Evolutionary conservation across 2,797 vertebrate species (phyloP), one percentile per base, ranked within the genome.

Genomic region (Platalea minor): DNA sequence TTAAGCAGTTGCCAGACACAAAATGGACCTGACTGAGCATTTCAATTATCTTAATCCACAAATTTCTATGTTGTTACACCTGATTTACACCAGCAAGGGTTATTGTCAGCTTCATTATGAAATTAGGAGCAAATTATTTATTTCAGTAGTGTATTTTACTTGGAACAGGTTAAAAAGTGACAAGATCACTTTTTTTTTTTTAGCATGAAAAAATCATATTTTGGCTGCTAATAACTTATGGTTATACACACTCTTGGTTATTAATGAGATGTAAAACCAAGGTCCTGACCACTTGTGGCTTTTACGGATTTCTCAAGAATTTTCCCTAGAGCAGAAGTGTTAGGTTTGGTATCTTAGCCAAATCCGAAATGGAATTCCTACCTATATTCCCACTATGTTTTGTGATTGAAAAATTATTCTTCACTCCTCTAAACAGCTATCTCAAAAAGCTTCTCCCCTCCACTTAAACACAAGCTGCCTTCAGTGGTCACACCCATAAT

Each of bases 231-330:
- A 73, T 10, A 65, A 51, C 64, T 61, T 41, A 11, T 0, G 48
- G 41, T 43, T 95, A n/a, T 54, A 57, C 80, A 64, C 68, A 56
- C 63, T 46, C 64, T 33, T 74, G 85, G 15, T 86, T 92, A 53
- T 70, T 94, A 95, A 94, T 33, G 64, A 77, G 85, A 92, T 83
- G 89, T 28, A 80, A 95, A 96, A 53, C 92, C 88, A 60, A 94
- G 73, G 73, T 83, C 90, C 83, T 80, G 89, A 93, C 86, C 89
- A 67, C 73, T 77, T 61, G 94, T 77, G 89, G 86, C 35, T 93
- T 91, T 67, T 19, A 77, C 28, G n/a, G 73, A 37, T 41, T 85
- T 75, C 74, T 41, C 56, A 56, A 60, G 87, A 68, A 76, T 84
- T 86, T 60, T 59, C 73, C 87, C 74, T 13, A 39, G n/a, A 83